Evolutionary conservation across 2,888 invertebrate genomes (phyloP), one percentile per base, ranked within the genome.

Genomic region (Eilema griseolum): DNA sequence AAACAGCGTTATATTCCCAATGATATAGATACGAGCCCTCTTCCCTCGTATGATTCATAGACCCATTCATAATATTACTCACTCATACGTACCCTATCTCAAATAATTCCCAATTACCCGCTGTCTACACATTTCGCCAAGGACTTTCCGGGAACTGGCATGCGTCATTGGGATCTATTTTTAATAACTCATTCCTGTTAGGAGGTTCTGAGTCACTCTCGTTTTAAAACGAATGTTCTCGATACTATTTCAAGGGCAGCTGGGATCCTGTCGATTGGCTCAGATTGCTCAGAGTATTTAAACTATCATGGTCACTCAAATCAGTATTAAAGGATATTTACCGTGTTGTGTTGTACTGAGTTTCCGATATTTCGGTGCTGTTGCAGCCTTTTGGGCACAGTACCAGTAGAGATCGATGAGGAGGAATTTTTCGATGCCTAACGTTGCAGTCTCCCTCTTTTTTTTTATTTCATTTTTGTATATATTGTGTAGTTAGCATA

Each of bases 131-230:
- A 37, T 31, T 59, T 67, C 73, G 68, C n/a, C 52, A 70, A 73
- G 81, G 80, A 73, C 76, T 80, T 81, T 73, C 74, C 74, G 73
- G 72, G 73, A 82, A 72, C 31, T 24, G 61, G 26, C 2, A 69
- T 78, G 81, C 72, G 74, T 81, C 83, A 81, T 71, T 70, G 72
- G 56, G 70, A 72, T 67, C 59, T 31, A 61, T 41, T 70, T 57
- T 61, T 61, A 56, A 73, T 77, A 79, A 82, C 77, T 73, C 59
- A 79, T 76, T 73, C 77, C 67, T 62, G 57, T 60, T 16, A 24
- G 63, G 56, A 56, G 28, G 26, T 26, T 20, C 10, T 81, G 79
- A 79, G 23, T 79, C 79, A 79, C n/a, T 74, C 52, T 71, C 20
- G 61, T 81, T 71, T 78, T 76, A 62, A 67, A 70, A 62, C 20